phyloP scores from a whole-genome alignment of 2,888 invertebrate genomes.

The Shargacucullia verbasci region DNA sequence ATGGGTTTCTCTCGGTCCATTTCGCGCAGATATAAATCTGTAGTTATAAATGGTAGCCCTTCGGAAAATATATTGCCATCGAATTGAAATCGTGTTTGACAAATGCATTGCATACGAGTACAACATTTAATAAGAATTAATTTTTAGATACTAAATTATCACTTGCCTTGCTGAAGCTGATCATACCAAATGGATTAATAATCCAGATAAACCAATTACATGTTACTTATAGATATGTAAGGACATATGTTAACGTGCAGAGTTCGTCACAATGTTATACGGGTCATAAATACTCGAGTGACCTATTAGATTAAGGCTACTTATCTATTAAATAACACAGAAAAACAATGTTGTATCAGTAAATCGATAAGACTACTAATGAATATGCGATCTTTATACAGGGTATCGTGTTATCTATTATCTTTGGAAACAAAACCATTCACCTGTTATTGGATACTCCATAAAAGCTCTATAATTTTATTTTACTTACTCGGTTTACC shows the following conservation, averaged over 20 bases:
- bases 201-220: conserved; percentile 1
- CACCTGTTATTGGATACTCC: conserved; percentile 32
- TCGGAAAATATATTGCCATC: conserved; percentile 21
- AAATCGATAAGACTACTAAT: conserved; percentile 65
- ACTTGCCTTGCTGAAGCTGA: conserved; percentile 34
- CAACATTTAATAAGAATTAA: conserved; percentile 15
- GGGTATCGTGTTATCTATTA: conserved; percentile 51
- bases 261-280: conserved; percentile 38
- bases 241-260: conserved; percentile 21
- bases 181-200: conserved; percentile 13
- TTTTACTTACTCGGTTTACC: conserved; percentile 19
- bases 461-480: conserved; percentile 42
- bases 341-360: conserved; percentile 73
- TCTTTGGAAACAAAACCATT: conserved; percentile 45
- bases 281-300: conserved; percentile 52
- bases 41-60: conserved; percentile 32
- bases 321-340: conserved; percentile 71
- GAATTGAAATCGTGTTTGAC: conserved; percentile 32
- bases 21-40: conserved; percentile 13
- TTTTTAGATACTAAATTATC: conserved; percentile 5
- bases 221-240: conserved; percentile 19
- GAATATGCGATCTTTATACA: conserved; percentile 49
- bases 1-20: conserved; percentile 9
- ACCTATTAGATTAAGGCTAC: conserved; percentile 58
- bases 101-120: conserved; percentile 26